A percentile compares a stretch with the other conserved stretches of the same genome.
Conservation (phyloP, 2,888 invertebrate species). For the Eustalomyia histrio region DNA sequence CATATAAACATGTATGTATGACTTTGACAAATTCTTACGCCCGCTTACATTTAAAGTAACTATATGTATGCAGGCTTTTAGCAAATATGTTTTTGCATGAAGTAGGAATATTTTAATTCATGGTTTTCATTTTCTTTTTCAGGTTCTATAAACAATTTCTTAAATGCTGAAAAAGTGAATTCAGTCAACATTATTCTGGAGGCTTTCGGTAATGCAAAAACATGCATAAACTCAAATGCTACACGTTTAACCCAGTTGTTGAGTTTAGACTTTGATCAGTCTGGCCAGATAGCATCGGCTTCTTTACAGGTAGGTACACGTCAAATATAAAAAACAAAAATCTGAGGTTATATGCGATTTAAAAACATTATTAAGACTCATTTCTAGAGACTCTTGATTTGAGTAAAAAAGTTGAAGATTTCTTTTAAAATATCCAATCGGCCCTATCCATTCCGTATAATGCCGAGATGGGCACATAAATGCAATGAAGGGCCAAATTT, state of each 20-base stretch:
- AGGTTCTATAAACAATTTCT: slow-evolving; percentile 85
- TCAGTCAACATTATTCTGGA: slow-evolving; percentile 92
- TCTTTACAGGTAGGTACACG: slow-evolving; percentile 89
- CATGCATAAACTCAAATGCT: slow-evolving; percentile 91
- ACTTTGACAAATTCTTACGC: too few relatives aligned
- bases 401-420: too few relatives aligned
- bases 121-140: neutral
- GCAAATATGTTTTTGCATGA: too few relatives aligned
- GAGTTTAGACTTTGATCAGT: slow-evolving; percentile 96
- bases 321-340: slow-evolving; percentile 8
- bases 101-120: neutral
- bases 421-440: too few relatives aligned
- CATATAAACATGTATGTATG: too few relatives aligned
- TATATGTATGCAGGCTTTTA: too few relatives aligned
- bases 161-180: slow-evolving; percentile 90
- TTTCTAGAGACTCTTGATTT: too few relatives aligned
- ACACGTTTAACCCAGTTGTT: slow-evolving; percentile 95
- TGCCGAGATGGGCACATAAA: too few relatives aligned
- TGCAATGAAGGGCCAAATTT: too few relatives aligned
- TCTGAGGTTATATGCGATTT: neutral
- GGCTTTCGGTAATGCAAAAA: slow-evolving; percentile 93
- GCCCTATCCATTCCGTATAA: too few relatives aligned
- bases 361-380: too few relatives aligned
- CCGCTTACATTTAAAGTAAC: too few relatives aligned
- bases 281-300: slow-evolving; percentile 93